Percentiles rank a stretch among this genome's conserved stretches.
phyloP scores from a whole-genome alignment of 2,113 vertebrate genomes.

The Crotophaga sulcirostris region DNA sequence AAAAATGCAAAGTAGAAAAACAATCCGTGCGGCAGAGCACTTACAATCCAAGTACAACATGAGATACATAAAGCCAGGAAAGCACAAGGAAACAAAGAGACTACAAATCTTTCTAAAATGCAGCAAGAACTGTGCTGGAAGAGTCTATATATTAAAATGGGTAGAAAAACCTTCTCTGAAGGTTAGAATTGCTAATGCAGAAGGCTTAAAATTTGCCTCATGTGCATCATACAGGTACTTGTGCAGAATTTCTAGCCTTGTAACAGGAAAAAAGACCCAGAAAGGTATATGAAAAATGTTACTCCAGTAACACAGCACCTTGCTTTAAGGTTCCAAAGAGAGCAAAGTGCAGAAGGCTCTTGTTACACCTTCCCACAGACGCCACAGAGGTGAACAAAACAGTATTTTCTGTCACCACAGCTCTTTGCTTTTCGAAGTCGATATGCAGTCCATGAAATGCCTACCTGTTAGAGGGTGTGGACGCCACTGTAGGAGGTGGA shows the following conservation, averaged over 20 bases:
- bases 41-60: neutral
- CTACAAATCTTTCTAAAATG: neutral
- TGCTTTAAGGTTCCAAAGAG: neutral
- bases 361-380: neutral
- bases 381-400: neutral
- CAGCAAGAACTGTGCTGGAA: neutral
- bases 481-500: slow-evolving; percentile 50
- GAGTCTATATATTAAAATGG: neutral
- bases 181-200: neutral
- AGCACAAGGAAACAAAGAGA: neutral
- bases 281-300: neutral
- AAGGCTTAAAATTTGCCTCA: neutral
- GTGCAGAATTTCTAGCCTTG: neutral
- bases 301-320: neutral
- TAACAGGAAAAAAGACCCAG: neutral
- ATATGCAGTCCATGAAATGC: neutral
- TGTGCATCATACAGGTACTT: neutral
- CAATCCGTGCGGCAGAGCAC: neutral
- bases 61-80: neutral
- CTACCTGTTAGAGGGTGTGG: slow-evolving; percentile 71
- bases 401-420: neutral
- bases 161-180: neutral
- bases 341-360: neutral
- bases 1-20: neutral
- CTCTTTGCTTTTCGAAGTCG: neutral